A percentile compares a stretch with the other conserved stretches of the same genome.
phyloP scores from a whole-genome alignment of 2,113 vertebrate genomes.

The Proterorhinus semilunaris region DNA sequence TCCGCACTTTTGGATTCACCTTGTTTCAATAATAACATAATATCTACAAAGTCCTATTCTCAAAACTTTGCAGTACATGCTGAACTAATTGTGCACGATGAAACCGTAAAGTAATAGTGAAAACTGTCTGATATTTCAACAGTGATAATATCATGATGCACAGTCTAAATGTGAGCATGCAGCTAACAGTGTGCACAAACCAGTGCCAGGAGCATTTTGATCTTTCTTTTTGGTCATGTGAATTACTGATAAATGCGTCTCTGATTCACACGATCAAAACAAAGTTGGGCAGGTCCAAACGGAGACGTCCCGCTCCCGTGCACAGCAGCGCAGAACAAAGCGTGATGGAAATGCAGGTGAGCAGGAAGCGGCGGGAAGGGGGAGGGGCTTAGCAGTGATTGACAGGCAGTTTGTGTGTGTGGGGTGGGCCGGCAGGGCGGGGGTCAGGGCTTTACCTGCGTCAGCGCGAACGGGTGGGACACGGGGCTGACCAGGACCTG shows the following conservation, averaged over 20 bases:
- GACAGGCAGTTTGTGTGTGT: slow-evolving; percentile 48
- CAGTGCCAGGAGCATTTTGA: neutral
- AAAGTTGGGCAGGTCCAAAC: neutral
- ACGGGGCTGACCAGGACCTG: slow-evolving; percentile 92
- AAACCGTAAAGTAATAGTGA: neutral
- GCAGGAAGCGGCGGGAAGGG: slow-evolving; percentile 45
- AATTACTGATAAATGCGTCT: neutral
- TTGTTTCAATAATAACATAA: too few relatives aligned
- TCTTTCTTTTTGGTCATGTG: neutral
- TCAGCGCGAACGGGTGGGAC: slow-evolving; percentile 94
- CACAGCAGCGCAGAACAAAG: neutral
- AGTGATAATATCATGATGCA: neutral
- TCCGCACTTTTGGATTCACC: too few relatives aligned
- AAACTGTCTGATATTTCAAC: neutral
- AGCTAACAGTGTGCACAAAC: neutral
- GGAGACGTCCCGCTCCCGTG: neutral
- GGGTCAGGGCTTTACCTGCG: slow-evolving; percentile 83
- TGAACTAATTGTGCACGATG: neutral
- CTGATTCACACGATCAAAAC: neutral
- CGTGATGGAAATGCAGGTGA: slow-evolving; percentile 49
- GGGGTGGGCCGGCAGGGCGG: slow-evolving; percentile 26
- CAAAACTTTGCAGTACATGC: neutral
- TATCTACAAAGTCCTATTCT: too few relatives aligned
- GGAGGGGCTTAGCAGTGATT: slow-evolving; percentile 24
- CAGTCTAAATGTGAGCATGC: neutral